Evolutionary conservation across 2,113 vertebrate genomes (phyloP).

Genomic region (Rattus norvegicus): GRCr8 NC_086021.1:138810501-138811000

Average conservation of each 20-base stretch:
- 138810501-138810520: too few species aligned
- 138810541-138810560: background rate
- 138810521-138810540: too few species aligned
- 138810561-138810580: background rate
- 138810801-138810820: background rate
- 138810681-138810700: constrained; percentile 93
- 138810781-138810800: background rate
- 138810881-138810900: background rate
- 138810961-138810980: background rate
- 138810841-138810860: background rate
- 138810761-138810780: background rate
- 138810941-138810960: background rate
- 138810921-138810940: background rate
- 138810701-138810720: constrained; percentile 93
- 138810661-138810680: constrained; percentile 94
- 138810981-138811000: background rate
- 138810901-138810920: background rate
- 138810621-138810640: constrained; percentile 67
- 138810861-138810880: background rate
- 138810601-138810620: background rate
- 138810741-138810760: constrained; percentile 86
- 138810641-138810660: constrained; percentile 88
- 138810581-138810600: background rate
- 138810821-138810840: background rate
- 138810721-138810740: constrained; percentile 95